Conservation (phyloP, 2,113 vertebrate species). For the Oplegnathus fasciatus region DNA sequence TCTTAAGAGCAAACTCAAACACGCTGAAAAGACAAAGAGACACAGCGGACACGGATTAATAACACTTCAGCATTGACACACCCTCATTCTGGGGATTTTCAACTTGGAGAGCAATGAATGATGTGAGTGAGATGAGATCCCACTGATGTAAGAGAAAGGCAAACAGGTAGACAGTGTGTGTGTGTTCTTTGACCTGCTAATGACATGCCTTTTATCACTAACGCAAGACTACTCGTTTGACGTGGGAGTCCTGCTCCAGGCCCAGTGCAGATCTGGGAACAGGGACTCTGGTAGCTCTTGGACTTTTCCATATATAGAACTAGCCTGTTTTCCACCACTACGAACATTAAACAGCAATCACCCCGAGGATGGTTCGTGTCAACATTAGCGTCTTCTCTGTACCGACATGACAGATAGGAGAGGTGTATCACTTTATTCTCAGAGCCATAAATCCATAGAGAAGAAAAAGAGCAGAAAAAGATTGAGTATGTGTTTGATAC, state of each 20-base stretch:
- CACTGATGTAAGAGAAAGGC: slow-evolving; percentile 6
- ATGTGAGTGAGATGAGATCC: slow-evolving; percentile 16
- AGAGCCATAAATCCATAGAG: not conserved
- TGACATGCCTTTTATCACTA: slow-evolving; percentile 24
- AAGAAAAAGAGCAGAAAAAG: not conserved
- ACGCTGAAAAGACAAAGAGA: not conserved
- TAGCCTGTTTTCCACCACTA: slow-evolving; percentile 21
- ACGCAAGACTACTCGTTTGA: not conserved
- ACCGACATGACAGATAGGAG: not conserved
- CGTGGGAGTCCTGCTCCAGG: slow-evolving; percentile 29
- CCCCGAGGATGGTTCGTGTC: slow-evolving; percentile 29
- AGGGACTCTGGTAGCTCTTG: slow-evolving; percentile 21
- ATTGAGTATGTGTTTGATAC: not conserved
- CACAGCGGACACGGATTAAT: slow-evolving; percentile 23
- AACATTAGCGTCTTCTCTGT: slow-evolving; percentile 27
- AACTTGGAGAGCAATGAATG: slow-evolving; percentile 6
- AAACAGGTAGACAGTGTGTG: not conserved
- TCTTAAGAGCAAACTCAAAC: slow-evolving; percentile 1
- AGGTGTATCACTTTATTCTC: not conserved
- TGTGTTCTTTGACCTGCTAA: slow-evolving; percentile 24
- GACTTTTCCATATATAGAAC: slow-evolving; percentile 65
- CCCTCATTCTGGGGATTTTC: slow-evolving; percentile 32
- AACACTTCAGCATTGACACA: slow-evolving; percentile 16
- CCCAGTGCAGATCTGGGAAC: slow-evolving; percentile 39
- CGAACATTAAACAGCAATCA: slow-evolving; percentile 38